These are phyloP conservation scores for Chelonoidis abingdonii DNA, from an alignment of 2,113 vertebrate genomes.

Conservation along the genomic window DNA sequence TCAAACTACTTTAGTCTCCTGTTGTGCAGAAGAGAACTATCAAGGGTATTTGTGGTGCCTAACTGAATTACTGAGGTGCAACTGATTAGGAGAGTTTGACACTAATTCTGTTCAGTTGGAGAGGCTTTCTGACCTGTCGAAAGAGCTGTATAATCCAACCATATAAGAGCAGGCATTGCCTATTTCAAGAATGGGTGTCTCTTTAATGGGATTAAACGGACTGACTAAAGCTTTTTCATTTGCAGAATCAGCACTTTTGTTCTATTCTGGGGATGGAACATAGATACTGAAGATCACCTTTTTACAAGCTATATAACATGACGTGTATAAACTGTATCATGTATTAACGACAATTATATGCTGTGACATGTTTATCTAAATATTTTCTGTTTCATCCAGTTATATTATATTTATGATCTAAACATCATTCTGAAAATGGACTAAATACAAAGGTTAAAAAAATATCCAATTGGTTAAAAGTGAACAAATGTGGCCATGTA, in stretches of 20 bases:
- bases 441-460: conserved; percentile 36
- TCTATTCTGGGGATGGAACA: conserved; percentile 1
- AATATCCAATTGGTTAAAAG: conserved; percentile 69
- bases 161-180: neutral
- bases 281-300: neutral
- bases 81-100: neutral
- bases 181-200: neutral
- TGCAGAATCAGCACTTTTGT: conserved; percentile 21
- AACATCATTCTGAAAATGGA: neutral
- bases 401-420: neutral
- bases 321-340: neutral
- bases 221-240: neutral
- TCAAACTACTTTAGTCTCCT: neutral
- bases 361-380: neutral
- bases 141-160: neutral
- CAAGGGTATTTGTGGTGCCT: neutral
- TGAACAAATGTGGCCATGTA: conserved; percentile 78
- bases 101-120: neutral
- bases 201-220: neutral
- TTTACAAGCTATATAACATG: neutral
- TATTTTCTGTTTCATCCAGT: neutral
- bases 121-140: neutral
- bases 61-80: neutral
- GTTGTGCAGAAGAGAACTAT: neutral
- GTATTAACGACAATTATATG: neutral